phyloP scores from a whole-genome alignment of 2,113 vertebrate genomes.

The Mixornis gularis region DNA sequence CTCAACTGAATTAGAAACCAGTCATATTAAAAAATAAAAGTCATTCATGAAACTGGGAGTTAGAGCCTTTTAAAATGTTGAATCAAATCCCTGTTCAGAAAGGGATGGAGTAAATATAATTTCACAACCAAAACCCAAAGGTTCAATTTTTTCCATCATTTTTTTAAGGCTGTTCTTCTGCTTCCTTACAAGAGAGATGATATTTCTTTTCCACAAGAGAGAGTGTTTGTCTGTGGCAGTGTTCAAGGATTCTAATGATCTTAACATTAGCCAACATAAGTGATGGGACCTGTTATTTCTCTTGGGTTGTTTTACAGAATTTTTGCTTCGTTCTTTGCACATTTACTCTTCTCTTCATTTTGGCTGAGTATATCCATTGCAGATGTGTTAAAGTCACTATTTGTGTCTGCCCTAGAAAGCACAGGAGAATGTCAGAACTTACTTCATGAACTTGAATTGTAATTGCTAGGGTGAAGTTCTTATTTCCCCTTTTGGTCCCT shows the following conservation, averaged over 20 bases:
- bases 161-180: not conserved
- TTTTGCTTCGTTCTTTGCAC: not conserved
- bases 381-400: not conserved
- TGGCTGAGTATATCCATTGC: not conserved
- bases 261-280: not conserved
- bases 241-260: not conserved
- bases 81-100: not conserved
- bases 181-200: not conserved
- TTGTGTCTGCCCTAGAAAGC: not conserved
- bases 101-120: not conserved
- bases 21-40: conserved; percentile 2
- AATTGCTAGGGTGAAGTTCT: not conserved
- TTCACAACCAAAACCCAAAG: not conserved
- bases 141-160: not conserved
- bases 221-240: not conserved
- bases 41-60: conserved; percentile 7
- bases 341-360: not conserved
- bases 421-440: not conserved
- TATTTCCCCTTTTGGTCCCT: not conserved
- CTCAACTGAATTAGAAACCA: not conserved
- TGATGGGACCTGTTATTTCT: not conserved
- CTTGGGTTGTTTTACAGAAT: not conserved
- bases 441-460: not conserved
- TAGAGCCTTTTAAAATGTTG: not conserved
- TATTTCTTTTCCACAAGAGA: not conserved